A percentile compares a stretch with the other conserved stretches of the same genome.
These are phyloP conservation scores for Siphamia tubifer DNA, from an alignment of 2,113 vertebrate genomes.

Conservation along the genomic window DNA sequence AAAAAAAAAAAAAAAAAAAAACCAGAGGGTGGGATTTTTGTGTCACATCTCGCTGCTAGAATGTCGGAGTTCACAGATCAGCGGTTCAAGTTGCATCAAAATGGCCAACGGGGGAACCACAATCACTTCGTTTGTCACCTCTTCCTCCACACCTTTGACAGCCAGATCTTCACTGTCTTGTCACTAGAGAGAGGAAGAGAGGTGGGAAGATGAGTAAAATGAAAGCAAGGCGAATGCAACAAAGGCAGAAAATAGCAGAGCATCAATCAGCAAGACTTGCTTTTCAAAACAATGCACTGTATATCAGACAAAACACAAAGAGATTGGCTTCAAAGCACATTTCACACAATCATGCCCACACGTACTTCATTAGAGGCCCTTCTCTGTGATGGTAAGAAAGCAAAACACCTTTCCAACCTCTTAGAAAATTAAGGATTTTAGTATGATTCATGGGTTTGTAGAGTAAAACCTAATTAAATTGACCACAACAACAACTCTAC, in stretches of 20 bases:
- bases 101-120: conserved; percentile 6
- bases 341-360: conserved; percentile 4
- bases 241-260: conserved; percentile 30
- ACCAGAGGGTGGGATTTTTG: too few relatives aligned
- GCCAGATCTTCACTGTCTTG: conserved; percentile 95
- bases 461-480: conserved; percentile 13
- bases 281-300: conserved; percentile 34
- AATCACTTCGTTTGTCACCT: conserved; percentile 65
- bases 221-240: conserved; percentile 11
- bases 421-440: neutral
- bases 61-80: conserved; percentile 20
- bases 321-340: conserved; percentile 36
- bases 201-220: conserved; percentile 2
- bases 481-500: neutral
- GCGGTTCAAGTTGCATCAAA: conserved; percentile 10
- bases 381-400: neutral
- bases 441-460: neutral
- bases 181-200: conserved; percentile 80
- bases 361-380: conserved; percentile 33
- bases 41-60: neutral
- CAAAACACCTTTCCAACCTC: conserved; percentile 7
- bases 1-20: too few relatives aligned
- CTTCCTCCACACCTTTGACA: conserved; percentile 77
- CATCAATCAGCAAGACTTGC: conserved; percentile 33
- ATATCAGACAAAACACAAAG: conserved; percentile 42